A percentile compares a stretch with the other conserved stretches of the same genome.
These are phyloP conservation scores for Fundulus diaphanus DNA, from an alignment of 2,797 vertebrate genomes.

Conservation along the genomic window DNA sequence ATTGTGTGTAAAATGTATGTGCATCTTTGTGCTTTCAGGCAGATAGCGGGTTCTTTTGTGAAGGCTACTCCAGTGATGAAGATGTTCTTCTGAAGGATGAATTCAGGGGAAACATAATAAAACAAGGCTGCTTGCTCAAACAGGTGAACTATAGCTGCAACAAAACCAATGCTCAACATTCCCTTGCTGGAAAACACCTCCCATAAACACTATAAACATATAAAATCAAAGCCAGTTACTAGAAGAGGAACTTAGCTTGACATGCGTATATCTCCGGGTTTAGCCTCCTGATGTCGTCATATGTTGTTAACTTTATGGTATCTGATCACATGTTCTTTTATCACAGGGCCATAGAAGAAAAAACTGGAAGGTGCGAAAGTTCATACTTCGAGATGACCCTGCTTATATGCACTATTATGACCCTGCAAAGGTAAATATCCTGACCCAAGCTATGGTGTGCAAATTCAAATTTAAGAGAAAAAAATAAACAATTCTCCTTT, in stretches of 20 bases:
- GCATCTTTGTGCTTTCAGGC: conserved; percentile 76
- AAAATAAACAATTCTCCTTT: neutral
- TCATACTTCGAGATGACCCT: conserved; percentile 92
- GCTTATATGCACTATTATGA: conserved; percentile 96
- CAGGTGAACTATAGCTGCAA: conserved; percentile 82
- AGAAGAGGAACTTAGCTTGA: conserved; percentile 3
- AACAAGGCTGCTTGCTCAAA: conserved; percentile 95
- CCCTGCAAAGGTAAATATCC: conserved; percentile 86
- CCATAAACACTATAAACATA: neutral
- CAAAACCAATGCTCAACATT: neutral
- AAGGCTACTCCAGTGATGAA: conserved; percentile 97
- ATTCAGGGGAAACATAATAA: conserved; percentile 93
- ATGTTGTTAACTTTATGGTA: neutral
- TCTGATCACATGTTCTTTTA: conserved; percentile 16
- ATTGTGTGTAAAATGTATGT: neutral
- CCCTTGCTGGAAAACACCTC: neutral
- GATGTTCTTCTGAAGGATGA: conserved; percentile 91
- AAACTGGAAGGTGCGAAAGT: conserved; percentile 99
- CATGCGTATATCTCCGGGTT: neutral
- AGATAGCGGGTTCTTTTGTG: conserved; percentile 97
- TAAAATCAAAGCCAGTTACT: conserved; percentile 2
- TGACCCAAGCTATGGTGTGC: neutral
- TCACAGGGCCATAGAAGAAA: conserved; percentile 92
- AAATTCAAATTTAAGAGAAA: neutral
- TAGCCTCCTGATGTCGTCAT: neutral